Conservation (phyloP, 1,140 invertebrate genomes). For the Limonius californicus region DNA sequence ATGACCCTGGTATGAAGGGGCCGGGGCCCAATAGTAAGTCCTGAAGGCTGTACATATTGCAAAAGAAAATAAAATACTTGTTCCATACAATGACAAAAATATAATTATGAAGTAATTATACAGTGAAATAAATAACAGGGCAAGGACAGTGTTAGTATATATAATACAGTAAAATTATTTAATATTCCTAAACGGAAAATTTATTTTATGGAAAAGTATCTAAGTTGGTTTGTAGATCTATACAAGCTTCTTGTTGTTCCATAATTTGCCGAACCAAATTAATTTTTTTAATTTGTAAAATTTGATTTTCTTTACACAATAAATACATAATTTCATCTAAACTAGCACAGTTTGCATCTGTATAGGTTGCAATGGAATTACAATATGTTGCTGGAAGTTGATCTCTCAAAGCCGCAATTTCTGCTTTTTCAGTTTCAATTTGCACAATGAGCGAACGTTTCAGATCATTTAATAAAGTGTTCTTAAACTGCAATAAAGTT, state of each 20-base stretch:
- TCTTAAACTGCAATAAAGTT: slow-evolving; percentile 39
- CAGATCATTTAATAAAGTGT: slow-evolving; percentile 34
- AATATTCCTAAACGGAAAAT: not conserved
- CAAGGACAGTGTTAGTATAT: too few relatives aligned
- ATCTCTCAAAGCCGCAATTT: slow-evolving; percentile 29
- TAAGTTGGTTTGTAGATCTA: slow-evolving; percentile 38
- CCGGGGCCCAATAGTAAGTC: too few relatives aligned
- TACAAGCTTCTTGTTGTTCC: slow-evolving; percentile 43
- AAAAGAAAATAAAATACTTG: too few relatives aligned
- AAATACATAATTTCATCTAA: slow-evolving; percentile 41
- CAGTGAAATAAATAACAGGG: too few relatives aligned
- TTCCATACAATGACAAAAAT: too few relatives aligned
- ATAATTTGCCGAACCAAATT: slow-evolving; percentile 46
- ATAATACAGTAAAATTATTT: too few relatives aligned
- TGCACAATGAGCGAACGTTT: slow-evolving; percentile 32
- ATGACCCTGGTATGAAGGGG: too few relatives aligned
- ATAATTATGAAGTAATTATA: too few relatives aligned
- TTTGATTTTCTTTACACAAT: slow-evolving; percentile 43
- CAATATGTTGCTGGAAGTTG: not conserved
- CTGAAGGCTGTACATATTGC: too few relatives aligned
- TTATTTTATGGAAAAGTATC: not conserved
- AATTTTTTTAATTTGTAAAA: slow-evolving; percentile 46
- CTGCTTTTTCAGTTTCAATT: slow-evolving; percentile 37
- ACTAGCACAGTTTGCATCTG: slow-evolving; percentile 29
- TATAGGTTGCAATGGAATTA: slow-evolving; percentile 4